phyloP scores from a whole-genome alignment of 37 sponge, comb jelly and placozoan species.

The Haliclona indistincta region DNA sequence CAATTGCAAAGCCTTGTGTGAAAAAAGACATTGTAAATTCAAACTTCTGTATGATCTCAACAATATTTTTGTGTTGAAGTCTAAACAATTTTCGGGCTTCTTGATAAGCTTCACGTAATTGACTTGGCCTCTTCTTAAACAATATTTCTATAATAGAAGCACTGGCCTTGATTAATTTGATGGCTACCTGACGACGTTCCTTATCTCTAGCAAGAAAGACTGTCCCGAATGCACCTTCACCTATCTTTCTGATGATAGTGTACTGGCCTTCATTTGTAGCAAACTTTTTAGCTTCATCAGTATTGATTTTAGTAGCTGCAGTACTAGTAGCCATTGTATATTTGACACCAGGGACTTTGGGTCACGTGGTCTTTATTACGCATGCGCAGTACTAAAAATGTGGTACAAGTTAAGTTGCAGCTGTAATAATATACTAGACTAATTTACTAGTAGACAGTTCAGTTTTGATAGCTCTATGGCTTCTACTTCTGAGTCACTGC shows the following conservation, averaged over 20 bases:
- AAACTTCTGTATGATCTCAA: neutral
- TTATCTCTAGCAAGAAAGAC: conserved; percentile 15
- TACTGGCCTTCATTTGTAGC: conserved; percentile 8
- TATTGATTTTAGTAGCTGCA: no score
- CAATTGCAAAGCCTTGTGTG: conserved; percentile 18
- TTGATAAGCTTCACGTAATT: neutral
- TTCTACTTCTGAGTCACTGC: no score
- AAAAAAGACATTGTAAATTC: neutral
- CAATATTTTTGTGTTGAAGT: conserved; percentile 10
- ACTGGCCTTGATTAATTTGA: conserved; percentile 22
- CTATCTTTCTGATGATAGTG: neutral
- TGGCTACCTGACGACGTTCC: conserved; percentile 21
- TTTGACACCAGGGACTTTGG: no score
- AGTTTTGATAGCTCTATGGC: no score
- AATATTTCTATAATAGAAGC: neutral
- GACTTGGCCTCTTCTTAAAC: neutral
- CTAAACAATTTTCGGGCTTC: conserved; percentile 2
- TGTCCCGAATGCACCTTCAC: conserved; percentile 29
- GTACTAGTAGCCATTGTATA: no score
- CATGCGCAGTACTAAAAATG: no score
- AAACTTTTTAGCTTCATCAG: neutral
- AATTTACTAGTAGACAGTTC: no score
- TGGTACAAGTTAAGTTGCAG: no score
- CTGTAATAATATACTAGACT: no score
- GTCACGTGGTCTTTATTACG: no score